Evolutionary conservation across 2,797 vertebrate species (phyloP).

Genomic region (Sebastes steindachneri): DNA sequence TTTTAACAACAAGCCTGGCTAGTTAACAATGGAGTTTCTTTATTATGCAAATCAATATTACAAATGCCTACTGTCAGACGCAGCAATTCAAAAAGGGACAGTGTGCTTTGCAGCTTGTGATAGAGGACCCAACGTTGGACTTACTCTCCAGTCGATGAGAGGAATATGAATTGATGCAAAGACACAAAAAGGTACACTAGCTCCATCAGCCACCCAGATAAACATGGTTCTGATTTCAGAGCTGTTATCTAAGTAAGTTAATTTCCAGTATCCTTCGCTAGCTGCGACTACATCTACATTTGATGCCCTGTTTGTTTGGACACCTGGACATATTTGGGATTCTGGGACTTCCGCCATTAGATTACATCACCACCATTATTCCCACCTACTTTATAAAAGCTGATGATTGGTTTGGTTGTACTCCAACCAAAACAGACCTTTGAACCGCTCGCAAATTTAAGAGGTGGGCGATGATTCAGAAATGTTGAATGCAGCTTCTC

Average conservation of each 20-base stretch:
- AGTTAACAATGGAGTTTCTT: too few species aligned
- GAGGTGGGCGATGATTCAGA: background rate
- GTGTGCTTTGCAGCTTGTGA: too few species aligned
- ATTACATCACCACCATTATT: background rate
- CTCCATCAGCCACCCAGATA: too few species aligned
- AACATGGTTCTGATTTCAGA: background rate
- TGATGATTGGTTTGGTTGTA: background rate
- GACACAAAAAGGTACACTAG: too few species aligned
- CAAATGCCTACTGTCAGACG: too few species aligned
- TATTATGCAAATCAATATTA: too few species aligned
- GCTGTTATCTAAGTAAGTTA: background rate
- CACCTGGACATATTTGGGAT: background rate
- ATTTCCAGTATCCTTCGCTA: background rate
- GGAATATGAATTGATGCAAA: too few species aligned
- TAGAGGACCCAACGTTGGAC: too few species aligned
- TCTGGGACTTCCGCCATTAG: background rate
- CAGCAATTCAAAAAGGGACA: too few species aligned
- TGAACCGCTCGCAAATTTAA: background rate
- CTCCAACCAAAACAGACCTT: background rate
- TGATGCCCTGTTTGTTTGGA: background rate
- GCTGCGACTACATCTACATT: background rate
- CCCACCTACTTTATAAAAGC: background rate
- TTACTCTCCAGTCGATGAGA: too few species aligned
- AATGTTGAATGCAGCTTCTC: background rate
- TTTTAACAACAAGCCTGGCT: too few species aligned